These are phyloP conservation scores for Brachyhypopomus occidentalis DNA, from an alignment of 2,113 vertebrate genomes.

Conservation along the genomic window DNA sequence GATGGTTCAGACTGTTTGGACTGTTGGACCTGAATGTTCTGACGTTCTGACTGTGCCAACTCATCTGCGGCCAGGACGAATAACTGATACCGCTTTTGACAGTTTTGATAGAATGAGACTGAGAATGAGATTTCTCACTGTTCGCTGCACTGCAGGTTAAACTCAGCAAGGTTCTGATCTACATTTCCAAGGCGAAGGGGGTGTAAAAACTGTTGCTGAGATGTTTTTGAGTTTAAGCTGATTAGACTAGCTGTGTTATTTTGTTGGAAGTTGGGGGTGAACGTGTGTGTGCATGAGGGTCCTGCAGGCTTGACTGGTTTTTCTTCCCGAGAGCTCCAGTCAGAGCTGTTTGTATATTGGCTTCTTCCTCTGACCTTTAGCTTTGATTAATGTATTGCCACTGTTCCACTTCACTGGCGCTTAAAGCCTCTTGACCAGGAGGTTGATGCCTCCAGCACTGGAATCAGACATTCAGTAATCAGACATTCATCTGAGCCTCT, in stretches of 20 bases:
- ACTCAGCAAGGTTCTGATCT: too few relatives aligned
- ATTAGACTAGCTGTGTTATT: too few relatives aligned
- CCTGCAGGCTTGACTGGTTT: slow-evolving; percentile 56
- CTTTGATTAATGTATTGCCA: slow-evolving; percentile 75
- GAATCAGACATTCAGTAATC: not conserved
- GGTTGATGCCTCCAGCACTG: not conserved
- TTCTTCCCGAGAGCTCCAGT: slow-evolving; percentile 71
- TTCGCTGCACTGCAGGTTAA: too few relatives aligned
- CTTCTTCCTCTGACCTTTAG: slow-evolving; percentile 78
- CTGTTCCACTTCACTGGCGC: slow-evolving; percentile 63
- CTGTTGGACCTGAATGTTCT: too few relatives aligned
- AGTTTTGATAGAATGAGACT: too few relatives aligned
- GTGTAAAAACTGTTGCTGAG: too few relatives aligned
- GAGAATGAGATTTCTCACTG: too few relatives aligned
- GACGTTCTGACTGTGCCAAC: too few relatives aligned
- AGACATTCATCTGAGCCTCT: slow-evolving; percentile 58
- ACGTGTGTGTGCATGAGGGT: not conserved
- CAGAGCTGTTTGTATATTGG: slow-evolving; percentile 72
- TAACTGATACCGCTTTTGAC: too few relatives aligned
- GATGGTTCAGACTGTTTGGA: not conserved
- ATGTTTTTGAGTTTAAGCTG: too few relatives aligned
- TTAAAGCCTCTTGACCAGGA: slow-evolving; percentile 47
- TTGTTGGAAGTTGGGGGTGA: not conserved
- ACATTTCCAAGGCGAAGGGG: too few relatives aligned
- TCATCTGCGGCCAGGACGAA: too few relatives aligned